Base-by-base conservation (phyloP, 2,113 vertebrate species). In the Mustelus asterias region DNA sequence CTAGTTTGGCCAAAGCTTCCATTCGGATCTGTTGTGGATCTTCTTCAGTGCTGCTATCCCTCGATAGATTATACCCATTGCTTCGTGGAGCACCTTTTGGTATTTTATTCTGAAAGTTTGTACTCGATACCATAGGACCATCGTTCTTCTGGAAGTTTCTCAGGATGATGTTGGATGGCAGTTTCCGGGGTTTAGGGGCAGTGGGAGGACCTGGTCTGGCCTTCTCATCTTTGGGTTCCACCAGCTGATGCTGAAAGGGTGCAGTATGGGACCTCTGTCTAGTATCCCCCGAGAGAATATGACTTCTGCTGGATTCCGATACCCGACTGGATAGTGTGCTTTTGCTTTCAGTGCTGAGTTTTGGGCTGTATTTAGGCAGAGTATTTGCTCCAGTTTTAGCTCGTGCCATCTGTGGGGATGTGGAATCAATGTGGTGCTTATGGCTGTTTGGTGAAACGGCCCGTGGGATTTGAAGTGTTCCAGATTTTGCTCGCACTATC, bases 1-100 rank as follows among this genome's bases (percentile, higher is more conserved):
- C 99, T 3, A 99, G 97, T 96, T 99, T 99, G 96, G 98, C 97
- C 96, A 99, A 95, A 0, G 99, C 99, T 70, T 99, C 98, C 95
- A 96, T 96, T 9, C 97, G 98, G 5, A 98, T 98, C 26, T 96
- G 97, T 93, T 98, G 97, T 96, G 37, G 92, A 97, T 0, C 97
- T 96, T 96, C 37, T 0, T 98, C 97, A 0, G 96, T 3, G 0
- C 96, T 41, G 20, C 96, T 78, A 11, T 96, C 96, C 95, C 96
- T 0, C 3, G 96, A 41, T 0, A 96, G 96, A 11, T 96, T 22
- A 41, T 7, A 0, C 0, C 44, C 54, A 0, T 65, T 48, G 69
- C 58, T 0, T 0, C 20, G 7, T 0, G 80, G 7, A 0, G 96
- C 20, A 97, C 96, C 0, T 67, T 0, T 58, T 83, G 5, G 0